Percentiles rank a stretch among this genome's conserved stretches.
These are phyloP conservation scores for Drosophila setosimentum DNA, from an alignment of 2,888 invertebrate species.

Conservation along the genomic window DNA sequence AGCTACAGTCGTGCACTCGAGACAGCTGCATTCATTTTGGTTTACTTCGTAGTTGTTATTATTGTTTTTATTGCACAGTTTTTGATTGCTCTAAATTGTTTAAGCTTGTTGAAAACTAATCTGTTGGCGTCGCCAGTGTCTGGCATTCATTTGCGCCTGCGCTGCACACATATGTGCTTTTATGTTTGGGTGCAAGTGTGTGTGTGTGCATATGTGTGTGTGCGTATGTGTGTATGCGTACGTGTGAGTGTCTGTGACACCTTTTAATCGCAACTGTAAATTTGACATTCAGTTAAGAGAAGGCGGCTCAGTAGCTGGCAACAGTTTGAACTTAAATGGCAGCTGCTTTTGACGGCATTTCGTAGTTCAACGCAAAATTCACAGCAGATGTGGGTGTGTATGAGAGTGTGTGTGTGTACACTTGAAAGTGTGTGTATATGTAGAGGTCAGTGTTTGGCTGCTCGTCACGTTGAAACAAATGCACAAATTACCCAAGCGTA, in stretches of 20 bases:
- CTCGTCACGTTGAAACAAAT: constrained; percentile 31
- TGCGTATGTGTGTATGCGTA: constrained; percentile 13
- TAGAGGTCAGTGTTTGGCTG: constrained; percentile 20
- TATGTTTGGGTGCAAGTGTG: constrained; percentile 2
- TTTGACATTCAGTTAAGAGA: constrained; percentile 76
- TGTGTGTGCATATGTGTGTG: constrained; percentile 6
- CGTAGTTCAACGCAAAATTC: constrained; percentile 55
- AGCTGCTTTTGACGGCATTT: constrained; percentile 26
- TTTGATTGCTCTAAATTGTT: constrained; percentile 72
- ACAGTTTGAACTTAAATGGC: background rate
- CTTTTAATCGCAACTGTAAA: constrained; percentile 70
- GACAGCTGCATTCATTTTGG: constrained; percentile 6
- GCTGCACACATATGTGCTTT: background rate
- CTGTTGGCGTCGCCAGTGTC: constrained; percentile 19
- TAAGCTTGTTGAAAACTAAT: constrained; percentile 51
- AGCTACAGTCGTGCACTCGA: constrained; percentile 13
- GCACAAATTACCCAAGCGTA: constrained; percentile 68
- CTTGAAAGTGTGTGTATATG: background rate
- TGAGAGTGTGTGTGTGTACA: background rate
- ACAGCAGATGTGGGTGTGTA: constrained; percentile 53
- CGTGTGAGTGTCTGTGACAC: constrained; percentile 19
- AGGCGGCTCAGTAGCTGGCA: constrained; percentile 19
- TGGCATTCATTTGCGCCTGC: constrained; percentile 32
- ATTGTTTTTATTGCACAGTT: constrained; percentile 42
- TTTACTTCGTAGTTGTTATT: constrained; percentile 41